Evolutionary conservation across 1,140 invertebrate genomes (phyloP).

Genomic region (Lucilia cuprina): DNA sequence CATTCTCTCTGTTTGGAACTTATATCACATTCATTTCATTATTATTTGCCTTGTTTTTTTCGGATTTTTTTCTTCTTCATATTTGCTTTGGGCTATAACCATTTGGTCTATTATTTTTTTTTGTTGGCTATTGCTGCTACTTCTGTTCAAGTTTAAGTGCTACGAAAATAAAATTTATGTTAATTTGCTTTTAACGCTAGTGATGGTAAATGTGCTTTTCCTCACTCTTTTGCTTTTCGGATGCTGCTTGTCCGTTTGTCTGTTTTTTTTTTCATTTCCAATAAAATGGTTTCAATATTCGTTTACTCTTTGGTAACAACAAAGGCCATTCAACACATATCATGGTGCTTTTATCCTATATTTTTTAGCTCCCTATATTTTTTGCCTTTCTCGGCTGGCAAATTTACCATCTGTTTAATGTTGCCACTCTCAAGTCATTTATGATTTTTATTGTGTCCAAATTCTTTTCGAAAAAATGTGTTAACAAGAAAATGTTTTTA

Average conservation of each 20-base stretch:
- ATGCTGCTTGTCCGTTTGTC: neutral
- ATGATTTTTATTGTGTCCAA: neutral
- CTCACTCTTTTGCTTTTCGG: neutral
- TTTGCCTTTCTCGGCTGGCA: neutral
- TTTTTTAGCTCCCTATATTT: neutral
- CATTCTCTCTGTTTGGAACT: neutral
- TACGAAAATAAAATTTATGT: constrained; percentile 33
- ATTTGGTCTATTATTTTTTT: neutral
- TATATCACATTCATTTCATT: constrained; percentile 6
- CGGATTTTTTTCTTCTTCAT: neutral
- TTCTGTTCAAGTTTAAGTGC: constrained; percentile 5
- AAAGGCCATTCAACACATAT: neutral
- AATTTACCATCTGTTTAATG: constrained; percentile 13
- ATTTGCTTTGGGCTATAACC: neutral
- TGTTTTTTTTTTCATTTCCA: neutral
- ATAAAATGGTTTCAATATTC: constrained; percentile 6
- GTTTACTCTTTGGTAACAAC: neutral
- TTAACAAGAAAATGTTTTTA: neutral
- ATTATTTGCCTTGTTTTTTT: constrained; percentile 7
- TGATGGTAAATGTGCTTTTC: neutral
- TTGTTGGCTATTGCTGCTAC: neutral
- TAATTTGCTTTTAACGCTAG: constrained; percentile 33
- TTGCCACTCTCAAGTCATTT: constrained; percentile 19
- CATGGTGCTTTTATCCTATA: neutral
- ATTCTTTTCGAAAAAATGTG: neutral